Base-by-base conservation (phyloP, 2,888 invertebrate genomes). In the Calliphora vomitoria region DNA sequence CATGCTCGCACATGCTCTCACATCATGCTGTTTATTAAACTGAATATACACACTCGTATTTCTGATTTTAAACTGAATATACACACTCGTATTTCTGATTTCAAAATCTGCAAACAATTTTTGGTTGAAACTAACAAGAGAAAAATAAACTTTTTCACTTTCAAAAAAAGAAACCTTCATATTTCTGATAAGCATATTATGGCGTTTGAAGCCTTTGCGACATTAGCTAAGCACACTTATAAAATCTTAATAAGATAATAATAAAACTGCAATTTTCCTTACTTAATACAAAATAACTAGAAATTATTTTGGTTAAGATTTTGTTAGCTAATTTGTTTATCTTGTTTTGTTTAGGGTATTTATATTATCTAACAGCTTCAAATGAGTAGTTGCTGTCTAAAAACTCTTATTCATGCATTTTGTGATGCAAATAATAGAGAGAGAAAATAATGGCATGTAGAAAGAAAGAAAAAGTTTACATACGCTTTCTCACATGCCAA, bases 91-190 rank as follows among this genome's bases (percentile, higher is more conserved):
- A 31, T 60, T 38, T 18, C 20, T 55, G 35, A 72, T 55, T 72
- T 55, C 35, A 71, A 72, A 72, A 35, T 72, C 53, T 18, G 13
- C 69, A n/a, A 71, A 69, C 13, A 58, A 41, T 58, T 58, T 74
- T 38, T 74, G 66, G 60, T 60, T 31, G 31, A 60, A 60, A 60
- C 8, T 60, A 60, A 60, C 13, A 25, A 31, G 13, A 60, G 60
- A 35, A 62, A 35, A 58, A 25, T 60, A 60, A 60, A 60, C 11
- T 20, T 60, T 60, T 60, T 31, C 25, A 60, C 31, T 60, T 58
- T 11, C 58, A n/a, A 58, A 60, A 50, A 15, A 15, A 50, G 4
- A 44, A 35, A 35, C 4, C 35, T 35, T 11, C 11, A 11, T 8
- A 44, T 13, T 11, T 8, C 1, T 44, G 8, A 44, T 44, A 44